Percentiles rank a stretch among this genome's conserved stretches.
phyloP scores from a whole-genome alignment of 2,888 invertebrate species.

The Stegana nigrithorax region DNA sequence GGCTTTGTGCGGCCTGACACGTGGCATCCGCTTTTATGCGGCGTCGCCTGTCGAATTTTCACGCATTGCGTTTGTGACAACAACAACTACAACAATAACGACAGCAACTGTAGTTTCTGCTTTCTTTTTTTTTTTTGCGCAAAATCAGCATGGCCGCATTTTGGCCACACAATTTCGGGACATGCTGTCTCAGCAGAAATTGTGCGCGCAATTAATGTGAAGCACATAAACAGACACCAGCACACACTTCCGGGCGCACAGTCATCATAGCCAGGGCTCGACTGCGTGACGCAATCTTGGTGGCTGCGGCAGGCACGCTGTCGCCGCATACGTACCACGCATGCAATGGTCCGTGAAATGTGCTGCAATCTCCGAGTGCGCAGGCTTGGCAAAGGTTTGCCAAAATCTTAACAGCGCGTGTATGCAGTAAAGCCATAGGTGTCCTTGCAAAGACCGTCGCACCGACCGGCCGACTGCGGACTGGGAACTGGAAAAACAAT shows the following conservation, averaged over 20 bases:
- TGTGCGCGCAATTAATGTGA: conserved; percentile 1
- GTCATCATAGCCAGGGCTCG: too few species aligned
- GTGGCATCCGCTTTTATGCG: conserved; percentile 44
- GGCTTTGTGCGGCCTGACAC: conserved; percentile 51
- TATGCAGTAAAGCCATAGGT: conserved; percentile 55
- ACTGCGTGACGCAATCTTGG: conserved; percentile 48
- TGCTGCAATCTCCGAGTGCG: conserved; percentile 37
- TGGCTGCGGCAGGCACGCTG: conserved; percentile 21
- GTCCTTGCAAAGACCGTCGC: conserved; percentile 45
- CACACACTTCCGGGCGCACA: not conserved
- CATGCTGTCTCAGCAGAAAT: conserved; percentile 46
- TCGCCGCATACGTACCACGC: conserved; percentile 20
- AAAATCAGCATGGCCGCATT: conserved; percentile 41
- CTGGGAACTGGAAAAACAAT: conserved; percentile 36
- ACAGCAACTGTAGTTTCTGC: too few species aligned
- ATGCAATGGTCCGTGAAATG: conserved; percentile 60
- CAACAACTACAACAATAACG: too few species aligned
- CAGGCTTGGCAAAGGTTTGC: conserved; percentile 23
- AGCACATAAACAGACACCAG: not conserved
- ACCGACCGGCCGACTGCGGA: conserved; percentile 27
- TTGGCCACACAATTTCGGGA: conserved; percentile 15
- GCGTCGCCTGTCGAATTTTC: not conserved
- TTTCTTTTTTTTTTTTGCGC: conserved; percentile 44
- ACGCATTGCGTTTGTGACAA: not conserved
- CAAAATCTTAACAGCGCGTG: conserved; percentile 23